phyloP scores from a whole-genome alignment of 2,113 vertebrate genomes.

The Ctenodactylus gundi region DNA sequence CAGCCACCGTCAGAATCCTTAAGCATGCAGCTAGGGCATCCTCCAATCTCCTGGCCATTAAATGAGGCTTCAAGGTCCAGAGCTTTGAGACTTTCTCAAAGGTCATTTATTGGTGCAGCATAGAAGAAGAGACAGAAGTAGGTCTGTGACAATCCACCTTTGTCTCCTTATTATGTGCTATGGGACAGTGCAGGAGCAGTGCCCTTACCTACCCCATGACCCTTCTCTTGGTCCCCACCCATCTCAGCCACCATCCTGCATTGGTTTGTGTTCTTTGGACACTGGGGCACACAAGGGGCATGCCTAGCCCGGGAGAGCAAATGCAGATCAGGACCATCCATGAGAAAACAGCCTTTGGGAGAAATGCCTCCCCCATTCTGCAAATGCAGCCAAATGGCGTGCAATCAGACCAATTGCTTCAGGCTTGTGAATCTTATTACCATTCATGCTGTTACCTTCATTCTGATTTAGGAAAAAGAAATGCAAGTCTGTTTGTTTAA shows the following conservation, averaged over 20 bases:
- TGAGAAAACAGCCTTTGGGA: neutral
- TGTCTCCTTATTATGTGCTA: neutral
- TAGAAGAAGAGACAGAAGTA: neutral
- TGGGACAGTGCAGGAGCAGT: neutral
- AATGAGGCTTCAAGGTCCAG: neutral
- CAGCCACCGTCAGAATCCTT: neutral
- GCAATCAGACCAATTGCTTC: neutral
- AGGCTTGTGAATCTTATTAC: neutral
- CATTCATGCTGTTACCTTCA: neutral
- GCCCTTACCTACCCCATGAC: neutral
- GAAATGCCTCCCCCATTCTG: neutral
- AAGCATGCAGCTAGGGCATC: neutral
- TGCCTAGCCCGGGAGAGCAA: neutral
- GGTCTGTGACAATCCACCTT: neutral
- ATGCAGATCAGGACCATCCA: neutral
- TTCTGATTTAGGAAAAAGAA: neutral
- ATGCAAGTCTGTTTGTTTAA: neutral
- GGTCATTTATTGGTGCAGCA: too few species aligned
- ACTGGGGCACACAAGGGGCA: neutral
- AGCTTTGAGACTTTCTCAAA: fast-evolving
- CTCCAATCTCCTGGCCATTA: neutral
- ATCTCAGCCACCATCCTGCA: neutral
- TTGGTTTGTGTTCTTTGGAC: too few species aligned
- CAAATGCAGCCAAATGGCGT: neutral
- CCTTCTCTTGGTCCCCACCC: neutral